Percentiles rank a stretch among this genome's conserved stretches.
Evolutionary conservation across 1,140 invertebrate species (phyloP).

Genomic region (Temnothorax longispinosus): DNA sequence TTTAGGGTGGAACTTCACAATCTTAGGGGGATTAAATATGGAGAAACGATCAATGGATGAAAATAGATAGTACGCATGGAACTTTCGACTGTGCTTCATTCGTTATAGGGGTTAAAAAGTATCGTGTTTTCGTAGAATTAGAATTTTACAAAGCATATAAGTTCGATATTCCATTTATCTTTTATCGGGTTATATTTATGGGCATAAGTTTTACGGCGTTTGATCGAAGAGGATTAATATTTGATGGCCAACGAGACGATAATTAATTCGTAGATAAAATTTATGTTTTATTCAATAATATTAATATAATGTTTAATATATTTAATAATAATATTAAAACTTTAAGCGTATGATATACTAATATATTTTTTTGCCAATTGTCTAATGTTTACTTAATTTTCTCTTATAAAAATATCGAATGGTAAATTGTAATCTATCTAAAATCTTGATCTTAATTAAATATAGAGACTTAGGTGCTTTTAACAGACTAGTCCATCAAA

Average conservation of each 20-base stretch:
- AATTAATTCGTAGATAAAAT: conserved; percentile 11
- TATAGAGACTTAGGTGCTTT: not conserved
- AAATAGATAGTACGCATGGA: not conserved
- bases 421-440: not conserved
- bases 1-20: not conserved
- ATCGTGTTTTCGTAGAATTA: conserved; percentile 6
- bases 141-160: not conserved
- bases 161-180: not conserved
- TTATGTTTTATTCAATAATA: not conserved
- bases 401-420: not conserved
- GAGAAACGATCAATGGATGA: not conserved
- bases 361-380: not conserved
- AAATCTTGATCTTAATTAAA: not conserved
- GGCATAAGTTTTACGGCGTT: not conserved
- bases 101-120: not conserved
- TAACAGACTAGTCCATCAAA: not conserved
- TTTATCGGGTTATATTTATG: not conserved
- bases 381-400: not conserved
- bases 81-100: not conserved
- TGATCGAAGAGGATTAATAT: not conserved
- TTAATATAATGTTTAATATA: not conserved
- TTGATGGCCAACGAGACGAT: not conserved
- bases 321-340: not conserved
- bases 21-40: conserved; percentile 26
- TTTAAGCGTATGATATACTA: not conserved